Percentiles rank a stretch among this genome's conserved stretches.
These are phyloP conservation scores for Anguilla pacifica DNA, from an alignment of 2,797 vertebrate species.

Conservation along the genomic window DNA sequence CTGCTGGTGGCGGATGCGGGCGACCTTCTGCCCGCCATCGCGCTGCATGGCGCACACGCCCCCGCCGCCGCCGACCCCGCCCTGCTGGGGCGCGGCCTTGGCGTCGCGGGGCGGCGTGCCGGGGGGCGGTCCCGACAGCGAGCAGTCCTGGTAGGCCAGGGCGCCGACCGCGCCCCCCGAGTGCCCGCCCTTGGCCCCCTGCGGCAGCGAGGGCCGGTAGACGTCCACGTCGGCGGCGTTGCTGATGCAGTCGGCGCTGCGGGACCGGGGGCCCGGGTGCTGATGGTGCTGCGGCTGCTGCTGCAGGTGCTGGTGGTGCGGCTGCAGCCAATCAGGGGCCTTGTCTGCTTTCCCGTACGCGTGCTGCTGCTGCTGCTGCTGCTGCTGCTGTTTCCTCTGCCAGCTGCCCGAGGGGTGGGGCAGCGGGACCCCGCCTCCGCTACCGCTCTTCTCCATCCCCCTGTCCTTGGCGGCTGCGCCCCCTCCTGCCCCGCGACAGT, in stretches of 20 bases:
- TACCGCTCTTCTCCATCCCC: slow-evolving; percentile 69
- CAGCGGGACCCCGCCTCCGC: slow-evolving; percentile 18
- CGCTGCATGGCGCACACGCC: slow-evolving; percentile 87
- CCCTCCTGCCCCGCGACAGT: slow-evolving; percentile 76
- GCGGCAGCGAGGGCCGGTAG: slow-evolving; percentile 74
- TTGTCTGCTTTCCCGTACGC: slow-evolving; percentile 84
- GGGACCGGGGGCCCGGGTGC: slow-evolving; percentile 75
- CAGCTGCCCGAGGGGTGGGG: slow-evolving; percentile 65
- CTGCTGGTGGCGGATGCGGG: slow-evolving; percentile 94
- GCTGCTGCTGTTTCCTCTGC: slow-evolving; percentile 69
- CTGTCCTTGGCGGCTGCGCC: slow-evolving; percentile 81
- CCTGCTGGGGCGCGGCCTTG: slow-evolving; percentile 69
- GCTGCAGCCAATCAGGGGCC: slow-evolving; percentile 83
- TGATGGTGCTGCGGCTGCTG: slow-evolving; percentile 59
- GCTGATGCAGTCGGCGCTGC: slow-evolving; percentile 83
- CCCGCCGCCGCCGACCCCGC: slow-evolving; percentile 53
- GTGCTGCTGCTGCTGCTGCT: slow-evolving; percentile 68
- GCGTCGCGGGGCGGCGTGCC: slow-evolving; percentile 70
- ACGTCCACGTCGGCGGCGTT: slow-evolving; percentile 76
- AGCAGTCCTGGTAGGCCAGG: slow-evolving; percentile 83
- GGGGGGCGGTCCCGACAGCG: slow-evolving; percentile 73
- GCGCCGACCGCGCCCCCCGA: slow-evolving; percentile 82
- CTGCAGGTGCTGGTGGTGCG: slow-evolving; percentile 71
- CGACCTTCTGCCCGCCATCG: slow-evolving; percentile 87
- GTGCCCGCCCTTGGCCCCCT: slow-evolving; percentile 76